phyloP scores from a whole-genome alignment of 1,140 invertebrate genomes.

The Metopolophium dirhodum region DNA sequence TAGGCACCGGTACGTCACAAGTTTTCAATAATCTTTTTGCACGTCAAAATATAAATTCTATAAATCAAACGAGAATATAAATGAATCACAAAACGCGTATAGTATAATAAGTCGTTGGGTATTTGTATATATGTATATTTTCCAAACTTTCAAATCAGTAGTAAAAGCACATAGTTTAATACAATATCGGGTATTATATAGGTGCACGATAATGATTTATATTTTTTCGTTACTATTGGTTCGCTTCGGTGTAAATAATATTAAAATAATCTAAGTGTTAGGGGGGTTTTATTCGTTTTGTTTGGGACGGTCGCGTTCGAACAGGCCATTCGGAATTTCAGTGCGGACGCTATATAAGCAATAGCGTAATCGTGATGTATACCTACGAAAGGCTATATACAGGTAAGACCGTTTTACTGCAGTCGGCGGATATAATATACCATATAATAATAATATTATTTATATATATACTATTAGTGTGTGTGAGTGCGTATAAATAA shows the following conservation, averaged over 20 bases:
- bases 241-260: not conserved
- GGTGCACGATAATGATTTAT: not conserved
- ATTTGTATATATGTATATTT: not conserved
- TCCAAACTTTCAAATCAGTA: not conserved
- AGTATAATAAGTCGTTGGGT: not conserved
- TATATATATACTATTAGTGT: too few relatives aligned
- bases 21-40: not conserved
- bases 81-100: not conserved
- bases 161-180: not conserved
- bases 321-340: not conserved
- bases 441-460: not conserved
- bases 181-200: not conserved
- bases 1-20: not conserved
- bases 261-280: too few relatives aligned
- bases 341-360: not conserved
- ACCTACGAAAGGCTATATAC: not conserved
- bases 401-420: not conserved
- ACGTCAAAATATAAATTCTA: not conserved
- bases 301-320: not conserved
- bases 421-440: not conserved
- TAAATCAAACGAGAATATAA: not conserved
- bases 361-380: too few relatives aligned
- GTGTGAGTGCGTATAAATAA: too few relatives aligned
- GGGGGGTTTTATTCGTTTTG: not conserved
- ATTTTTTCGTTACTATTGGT: not conserved